These are phyloP conservation scores for Otolemur crassicaudatus DNA, from an alignment of 2,797 vertebrate genomes.

Conservation along the genomic window DNA sequence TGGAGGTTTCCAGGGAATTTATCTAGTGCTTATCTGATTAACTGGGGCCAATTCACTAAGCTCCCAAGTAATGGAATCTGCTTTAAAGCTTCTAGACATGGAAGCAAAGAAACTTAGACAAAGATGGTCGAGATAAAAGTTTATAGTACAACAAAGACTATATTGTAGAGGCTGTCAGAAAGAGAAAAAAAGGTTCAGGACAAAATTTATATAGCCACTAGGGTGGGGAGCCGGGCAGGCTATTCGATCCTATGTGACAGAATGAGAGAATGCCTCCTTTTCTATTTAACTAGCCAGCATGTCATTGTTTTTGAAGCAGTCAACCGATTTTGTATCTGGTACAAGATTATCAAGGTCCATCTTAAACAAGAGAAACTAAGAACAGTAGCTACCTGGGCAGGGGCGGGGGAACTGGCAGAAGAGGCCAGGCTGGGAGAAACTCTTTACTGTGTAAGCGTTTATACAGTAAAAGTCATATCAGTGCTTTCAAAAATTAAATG, in stretches of 20 bases:
- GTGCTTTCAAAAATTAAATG: neutral
- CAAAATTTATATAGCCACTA: neutral
- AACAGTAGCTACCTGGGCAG: neutral
- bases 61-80: slow-evolving; percentile 55
- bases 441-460: neutral
- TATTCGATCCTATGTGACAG: neutral
- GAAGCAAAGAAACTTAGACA: slow-evolving; percentile 62
- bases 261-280: neutral
- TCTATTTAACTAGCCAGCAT: neutral
- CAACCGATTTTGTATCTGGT: neutral
- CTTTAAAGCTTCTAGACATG: slow-evolving; percentile 63
- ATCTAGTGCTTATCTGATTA: slow-evolving; percentile 68
- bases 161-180: neutral
- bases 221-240: neutral
- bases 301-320: neutral
- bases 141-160: slow-evolving; percentile 28
- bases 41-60: slow-evolving; percentile 57
- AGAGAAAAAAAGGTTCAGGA: slow-evolving; percentile 18
- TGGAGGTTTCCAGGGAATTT: slow-evolving; percentile 64
- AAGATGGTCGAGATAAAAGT: slow-evolving; percentile 52
- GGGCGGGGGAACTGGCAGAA: neutral
- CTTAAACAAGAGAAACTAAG: neutral
- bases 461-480: neutral
- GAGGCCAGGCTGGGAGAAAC: neutral
- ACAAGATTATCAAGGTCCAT: neutral